These are phyloP conservation scores for Porites cylindrica DNA, from an alignment of 92 coral and sea anemone genomes.

Conservation along the genomic window DNA sequence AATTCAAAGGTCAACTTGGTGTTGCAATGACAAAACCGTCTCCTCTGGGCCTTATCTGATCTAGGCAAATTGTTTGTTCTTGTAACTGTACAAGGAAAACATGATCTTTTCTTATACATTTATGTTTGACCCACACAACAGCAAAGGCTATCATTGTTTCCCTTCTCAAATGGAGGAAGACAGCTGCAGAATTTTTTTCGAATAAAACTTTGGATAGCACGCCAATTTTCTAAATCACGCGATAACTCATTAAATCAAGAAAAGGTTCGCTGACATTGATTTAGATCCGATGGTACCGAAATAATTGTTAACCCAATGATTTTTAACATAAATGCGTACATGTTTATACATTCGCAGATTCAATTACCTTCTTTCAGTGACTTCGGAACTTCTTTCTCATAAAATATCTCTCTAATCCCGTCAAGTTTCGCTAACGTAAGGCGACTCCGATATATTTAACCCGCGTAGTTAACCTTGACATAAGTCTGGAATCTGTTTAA, in stretches of 20 bases:
- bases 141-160: slow-evolving; percentile 19
- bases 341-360: neutral
- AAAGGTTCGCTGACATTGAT: neutral
- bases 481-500: slow-evolving; percentile 19
- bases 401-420: neutral
- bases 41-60: slow-evolving; percentile 44
- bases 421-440: neutral
- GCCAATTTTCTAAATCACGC: slow-evolving; percentile 36
- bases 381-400: slow-evolving; percentile 9
- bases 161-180: neutral
- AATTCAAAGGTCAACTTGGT: slow-evolving; percentile 51
- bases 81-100: slow-evolving; percentile 24
- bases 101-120: slow-evolving; percentile 23
- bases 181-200: slow-evolving; percentile 36
- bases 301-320: slow-evolving; percentile 28
- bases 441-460: slow-evolving; percentile 11
- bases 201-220: slow-evolving; percentile 13
- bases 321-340: neutral
- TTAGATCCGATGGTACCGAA: slow-evolving; percentile 6
- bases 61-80: slow-evolving; percentile 34
- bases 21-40: slow-evolving; percentile 22
- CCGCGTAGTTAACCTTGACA: slow-evolving; percentile 48
- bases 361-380: slow-evolving; percentile 25
- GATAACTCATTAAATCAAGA: slow-evolving; percentile 7
- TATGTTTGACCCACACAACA: slow-evolving; percentile 1